Conservation (phyloP, 2,888 invertebrate genomes). For the Caenorhabditis wallacei region DNA sequence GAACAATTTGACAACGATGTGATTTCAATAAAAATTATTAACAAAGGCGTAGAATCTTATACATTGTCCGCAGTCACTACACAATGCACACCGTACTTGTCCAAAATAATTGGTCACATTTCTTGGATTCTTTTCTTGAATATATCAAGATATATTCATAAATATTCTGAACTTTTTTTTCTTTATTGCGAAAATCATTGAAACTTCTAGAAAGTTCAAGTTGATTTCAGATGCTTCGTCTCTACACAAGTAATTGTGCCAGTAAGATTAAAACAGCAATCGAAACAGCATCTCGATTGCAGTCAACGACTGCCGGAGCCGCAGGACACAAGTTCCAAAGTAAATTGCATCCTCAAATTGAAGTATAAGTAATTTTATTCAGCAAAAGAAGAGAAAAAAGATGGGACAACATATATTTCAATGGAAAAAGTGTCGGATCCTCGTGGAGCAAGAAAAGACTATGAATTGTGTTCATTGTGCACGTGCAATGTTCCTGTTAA, state of each 20-base stretch:
- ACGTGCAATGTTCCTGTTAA: constrained; percentile 79
- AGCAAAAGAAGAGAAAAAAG: constrained; percentile 58
- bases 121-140: constrained; percentile 5
- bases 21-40: too few relatives aligned
- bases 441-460: constrained; percentile 49
- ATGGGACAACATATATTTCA: constrained; percentile 59
- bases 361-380: not conserved
- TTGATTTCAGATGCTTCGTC: constrained; percentile 54
- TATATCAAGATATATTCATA: not conserved
- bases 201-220: not conserved
- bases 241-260: constrained; percentile 52
- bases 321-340: constrained; percentile 57
- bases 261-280: constrained; percentile 31
- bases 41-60: constrained; percentile 11
- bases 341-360: not conserved
- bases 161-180: too few relatives aligned
- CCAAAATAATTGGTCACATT: not conserved
- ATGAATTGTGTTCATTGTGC: constrained; percentile 75
- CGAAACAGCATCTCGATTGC: constrained; percentile 38
- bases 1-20: too few relatives aligned
- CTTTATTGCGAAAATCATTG: not conserved
- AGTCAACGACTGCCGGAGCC: constrained; percentile 16
- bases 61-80: not conserved
- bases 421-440: constrained; percentile 63
- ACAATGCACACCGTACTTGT: constrained; percentile 23